Conservation (phyloP, 2,797 vertebrate species). For the Bovichtus variegatus region DNA sequence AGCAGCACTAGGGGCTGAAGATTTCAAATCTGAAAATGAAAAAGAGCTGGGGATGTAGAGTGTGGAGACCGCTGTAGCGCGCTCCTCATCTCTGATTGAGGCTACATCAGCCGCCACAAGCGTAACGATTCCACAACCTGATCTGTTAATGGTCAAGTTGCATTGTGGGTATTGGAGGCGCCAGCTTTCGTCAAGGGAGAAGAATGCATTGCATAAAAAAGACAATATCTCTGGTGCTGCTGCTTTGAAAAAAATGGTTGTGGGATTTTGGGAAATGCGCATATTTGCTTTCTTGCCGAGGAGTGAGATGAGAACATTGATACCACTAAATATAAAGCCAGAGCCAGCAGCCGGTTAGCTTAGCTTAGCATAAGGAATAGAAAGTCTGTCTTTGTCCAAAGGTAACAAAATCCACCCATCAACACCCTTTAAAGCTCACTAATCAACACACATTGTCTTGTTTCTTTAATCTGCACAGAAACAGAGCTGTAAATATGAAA, state of each 20-base stretch:
- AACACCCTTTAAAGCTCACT: background rate
- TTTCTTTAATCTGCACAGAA: background rate
- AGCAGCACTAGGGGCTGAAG: background rate
- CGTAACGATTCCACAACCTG: background rate
- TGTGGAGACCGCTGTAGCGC: background rate
- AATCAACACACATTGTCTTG: background rate
- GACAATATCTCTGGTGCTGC: no score
- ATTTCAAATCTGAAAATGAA: background rate
- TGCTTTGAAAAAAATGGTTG: background rate
- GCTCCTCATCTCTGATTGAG: no score
- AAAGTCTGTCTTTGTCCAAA: no score
- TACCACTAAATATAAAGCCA: background rate
- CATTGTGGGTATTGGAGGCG: no score
- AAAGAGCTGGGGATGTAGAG: no score
- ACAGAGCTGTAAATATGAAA: rapidly evolving
- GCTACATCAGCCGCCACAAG: background rate
- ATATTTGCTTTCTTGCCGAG: background rate
- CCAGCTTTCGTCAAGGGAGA: no score
- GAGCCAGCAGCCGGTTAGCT: background rate
- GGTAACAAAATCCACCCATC: no score
- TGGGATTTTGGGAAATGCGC: background rate
- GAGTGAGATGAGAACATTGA: background rate
- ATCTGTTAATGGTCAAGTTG: background rate
- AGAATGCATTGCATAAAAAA: no score
- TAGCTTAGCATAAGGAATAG: no score